These are phyloP conservation scores for Heliopora coerulea DNA, from an alignment of 92 coral and sea anemone species.

Conservation along the genomic window DNA sequence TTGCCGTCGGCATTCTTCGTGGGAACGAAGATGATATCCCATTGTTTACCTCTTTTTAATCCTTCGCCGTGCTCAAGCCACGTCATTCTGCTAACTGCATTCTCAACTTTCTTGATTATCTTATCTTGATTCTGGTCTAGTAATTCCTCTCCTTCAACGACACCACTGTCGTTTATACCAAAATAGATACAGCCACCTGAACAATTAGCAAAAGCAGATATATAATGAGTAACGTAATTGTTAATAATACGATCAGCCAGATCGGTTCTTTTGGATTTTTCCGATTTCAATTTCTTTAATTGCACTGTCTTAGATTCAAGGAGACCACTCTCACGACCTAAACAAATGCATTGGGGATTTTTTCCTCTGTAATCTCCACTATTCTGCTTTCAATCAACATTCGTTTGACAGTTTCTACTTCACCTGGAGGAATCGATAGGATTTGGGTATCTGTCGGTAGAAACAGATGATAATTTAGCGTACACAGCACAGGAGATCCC, in stretches of 20 bases:
- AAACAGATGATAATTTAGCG: conserved; percentile 23
- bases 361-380: conserved; percentile 24
- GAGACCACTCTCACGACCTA: conserved; percentile 14
- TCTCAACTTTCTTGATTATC: not conserved
- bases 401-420: not conserved
- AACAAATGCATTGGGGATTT: conserved; percentile 33
- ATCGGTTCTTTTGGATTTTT: conserved; percentile 11
- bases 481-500: conserved; percentile 12
- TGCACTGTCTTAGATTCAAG: conserved; percentile 44
- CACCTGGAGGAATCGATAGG: not conserved
- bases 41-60: conserved; percentile 27
- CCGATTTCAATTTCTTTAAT: conserved; percentile 24
- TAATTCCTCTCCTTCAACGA: conserved; percentile 32
- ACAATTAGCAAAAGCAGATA: conserved; percentile 48
- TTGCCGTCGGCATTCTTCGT: conserved; percentile 20
- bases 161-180: conserved; percentile 41
- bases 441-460: conserved; percentile 31
- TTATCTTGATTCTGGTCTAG: conserved; percentile 16
- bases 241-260: conserved; percentile 29
- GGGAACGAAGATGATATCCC: conserved; percentile 50
- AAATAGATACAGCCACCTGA: conserved; percentile 47
- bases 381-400: conserved; percentile 31
- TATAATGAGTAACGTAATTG: conserved; percentile 22
- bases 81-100: conserved; percentile 29
- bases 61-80: conserved; percentile 41